Base-by-base conservation (phyloP, 2,888 invertebrate genomes). In the Smittia sp. region DNA sequence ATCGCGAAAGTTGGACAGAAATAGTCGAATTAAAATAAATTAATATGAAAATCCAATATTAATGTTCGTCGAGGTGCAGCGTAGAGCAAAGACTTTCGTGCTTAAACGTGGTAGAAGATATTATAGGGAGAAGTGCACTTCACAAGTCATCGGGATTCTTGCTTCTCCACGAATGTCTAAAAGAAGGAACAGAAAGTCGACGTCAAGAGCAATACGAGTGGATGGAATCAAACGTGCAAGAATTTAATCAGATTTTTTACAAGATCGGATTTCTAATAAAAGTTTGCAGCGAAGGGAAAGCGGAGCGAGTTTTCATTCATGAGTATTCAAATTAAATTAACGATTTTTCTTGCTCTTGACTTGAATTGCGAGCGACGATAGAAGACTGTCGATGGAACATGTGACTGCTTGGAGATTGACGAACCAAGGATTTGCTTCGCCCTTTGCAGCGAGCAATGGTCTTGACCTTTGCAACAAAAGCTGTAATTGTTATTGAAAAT, bases 311-410 rank as follows among this genome's bases (percentile, higher is more conserved):
- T 54, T 20, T 67, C 46, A 68, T 68, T 68, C 46, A 46, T 46
- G 68, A 68, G 41, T 68, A 68, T 54, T 70, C 54, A 54, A 70
- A 70, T 70, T 70, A 70, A 70, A 68, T 46, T 68, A 46, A 68
- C 22, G 58, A 58, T 58, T 58, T 58, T 58, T 13, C 58, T 15
- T 58, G 20, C 2, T 58, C 9, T 46, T 46, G 46, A 46, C n/a
- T 46, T 13, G n/a, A 46, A 46, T 46, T 46, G 46, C 15, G 11
- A 46, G 11, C 13, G 13, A 32, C 6, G n/a, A 46, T 11, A n/a
- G 46, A 46, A 3, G 11, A 46, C 3, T 46, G 32, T 6, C 32
- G 32, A 32, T 32, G n/a, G n/a, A n/a, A n/a, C n/a, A n/a, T n/a
- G 32, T 32, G 32, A 32, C 32, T 32, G 32, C 32, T 32, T 3